Evolutionary conservation across 2,888 invertebrate genomes (phyloP), one percentile per base, ranked within the genome.

Genomic region (Phasia obesa): DNA sequence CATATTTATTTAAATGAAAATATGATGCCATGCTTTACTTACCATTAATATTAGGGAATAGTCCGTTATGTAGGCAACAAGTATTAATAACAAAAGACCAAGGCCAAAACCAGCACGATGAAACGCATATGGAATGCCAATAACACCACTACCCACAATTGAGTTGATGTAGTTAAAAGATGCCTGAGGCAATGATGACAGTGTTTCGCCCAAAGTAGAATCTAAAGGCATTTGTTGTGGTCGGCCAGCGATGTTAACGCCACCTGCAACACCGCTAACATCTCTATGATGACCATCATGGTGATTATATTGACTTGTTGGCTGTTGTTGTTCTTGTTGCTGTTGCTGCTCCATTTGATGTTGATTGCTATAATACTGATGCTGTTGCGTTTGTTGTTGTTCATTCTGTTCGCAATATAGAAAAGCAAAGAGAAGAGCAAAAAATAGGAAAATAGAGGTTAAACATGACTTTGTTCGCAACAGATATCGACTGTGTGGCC

Each of bases 111-210:
- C 97, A 64, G 96, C 95, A 88, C 96, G 94, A 87, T 95, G 94
- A 7, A 97, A 92, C 0, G 96, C 96, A 90, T 95, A 97, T n/a
- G 95, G 95, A 90, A 96, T 95, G 75, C 96, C 96, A 88, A 97
- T 96, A 73, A 97, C 95, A 84, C 97, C 96, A 88, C 96, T 96
- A 78, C 97, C 97, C 85, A 97, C 95, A 89, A 97, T 97, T 64
- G 96, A 96, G 92, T 97, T 97, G 88, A 97, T 96, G 91, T 96
- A 96, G 92, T 97, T 97, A 91, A 96, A 96, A 91, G 95, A 95
- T 84, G 96, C 95, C 92, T 94, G 94, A 31, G 95, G 94, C 85
- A 95, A 91, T 83, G 95, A 94, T 86, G 93, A 94, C 86, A 94
- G 93, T 87, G 93, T 93, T 78, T 94, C 93, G 82, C 88, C 88